These are phyloP conservation scores for Sitophilus oryzae DNA, from an alignment of 1,140 invertebrate genomes.

Conservation along the genomic window DNA sequence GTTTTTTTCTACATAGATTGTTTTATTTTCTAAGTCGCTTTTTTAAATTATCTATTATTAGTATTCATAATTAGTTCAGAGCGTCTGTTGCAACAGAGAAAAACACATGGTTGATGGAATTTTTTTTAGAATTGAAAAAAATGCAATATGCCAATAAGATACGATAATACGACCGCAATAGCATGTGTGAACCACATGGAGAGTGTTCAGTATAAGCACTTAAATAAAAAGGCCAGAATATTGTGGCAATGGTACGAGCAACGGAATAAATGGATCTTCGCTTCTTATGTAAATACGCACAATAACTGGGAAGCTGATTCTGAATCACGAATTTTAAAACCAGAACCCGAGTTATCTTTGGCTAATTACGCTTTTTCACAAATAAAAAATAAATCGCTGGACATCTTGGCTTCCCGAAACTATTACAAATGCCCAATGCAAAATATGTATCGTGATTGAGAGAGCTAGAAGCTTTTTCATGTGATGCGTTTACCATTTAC, in stretches of 20 bases:
- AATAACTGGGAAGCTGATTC: slow-evolving; percentile 25
- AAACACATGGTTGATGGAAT: not conserved
- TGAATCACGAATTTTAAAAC: no score
- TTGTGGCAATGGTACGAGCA: slow-evolving; percentile 31
- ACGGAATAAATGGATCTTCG: slow-evolving; percentile 26
- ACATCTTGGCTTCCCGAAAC: slow-evolving; percentile 22
- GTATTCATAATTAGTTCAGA: no score
- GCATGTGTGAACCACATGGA: slow-evolving; percentile 33
- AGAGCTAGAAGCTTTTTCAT: not conserved
- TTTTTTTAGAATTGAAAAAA: slow-evolving; percentile 1
- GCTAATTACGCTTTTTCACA: not conserved
- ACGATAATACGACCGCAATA: slow-evolving; percentile 33
- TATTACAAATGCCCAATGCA: slow-evolving; percentile 17
- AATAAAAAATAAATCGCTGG: slow-evolving; percentile 19
- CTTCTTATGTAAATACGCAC: no score
- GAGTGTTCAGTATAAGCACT: slow-evolving; percentile 17
- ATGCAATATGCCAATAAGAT: slow-evolving; percentile 24
- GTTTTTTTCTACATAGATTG: no score
- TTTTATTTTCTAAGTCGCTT: no score
- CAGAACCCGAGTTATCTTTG: slow-evolving; percentile 21
- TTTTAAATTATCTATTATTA: no score
- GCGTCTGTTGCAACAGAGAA: not conserved
- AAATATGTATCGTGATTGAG: slow-evolving; percentile 8
- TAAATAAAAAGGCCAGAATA: slow-evolving; percentile 18
- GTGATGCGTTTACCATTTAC: slow-evolving; percentile 13